Evolutionary conservation across 2,888 invertebrate genomes (phyloP).

Genomic region (Aphodius granarius): DNA sequence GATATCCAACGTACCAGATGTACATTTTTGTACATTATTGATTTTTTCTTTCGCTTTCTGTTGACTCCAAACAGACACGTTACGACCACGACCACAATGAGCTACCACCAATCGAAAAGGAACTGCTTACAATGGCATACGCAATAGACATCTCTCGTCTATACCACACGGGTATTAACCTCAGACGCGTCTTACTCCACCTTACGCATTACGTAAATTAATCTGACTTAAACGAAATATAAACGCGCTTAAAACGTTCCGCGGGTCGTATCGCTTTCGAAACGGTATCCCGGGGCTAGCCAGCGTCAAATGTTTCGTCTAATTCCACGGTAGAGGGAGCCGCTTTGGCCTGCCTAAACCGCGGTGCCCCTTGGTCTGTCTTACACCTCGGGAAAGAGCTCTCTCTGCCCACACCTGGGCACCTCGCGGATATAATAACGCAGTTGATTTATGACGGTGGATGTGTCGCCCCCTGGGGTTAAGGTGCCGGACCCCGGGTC

Average conservation of each 20-base stretch:
- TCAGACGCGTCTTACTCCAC: not conserved
- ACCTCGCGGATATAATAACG: conserved; percentile 37
- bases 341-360: not conserved
- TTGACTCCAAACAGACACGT: too few relatives aligned
- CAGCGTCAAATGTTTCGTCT: not conserved
- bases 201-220: not conserved
- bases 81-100: too few relatives aligned
- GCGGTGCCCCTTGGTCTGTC: not conserved
- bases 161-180: not conserved
- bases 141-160: too few relatives aligned
- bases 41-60: not conserved
- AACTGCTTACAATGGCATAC: too few relatives aligned
- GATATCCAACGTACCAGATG: not conserved
- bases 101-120: too few relatives aligned
- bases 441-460: too few relatives aligned
- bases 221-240: not conserved
- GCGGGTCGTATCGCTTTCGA: not conserved
- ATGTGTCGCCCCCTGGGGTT: too few relatives aligned
- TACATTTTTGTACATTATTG: not conserved
- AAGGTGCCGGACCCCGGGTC: conserved; percentile 43
- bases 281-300: not conserved
- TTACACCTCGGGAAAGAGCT: too few relatives aligned
- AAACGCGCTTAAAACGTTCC: not conserved
- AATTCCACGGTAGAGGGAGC: conserved; percentile 8
- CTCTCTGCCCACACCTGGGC: not conserved